These are phyloP conservation scores for Hylyphantes graminicola DNA, from an alignment of 1,140 invertebrate genomes.

Conservation along the genomic window DNA sequence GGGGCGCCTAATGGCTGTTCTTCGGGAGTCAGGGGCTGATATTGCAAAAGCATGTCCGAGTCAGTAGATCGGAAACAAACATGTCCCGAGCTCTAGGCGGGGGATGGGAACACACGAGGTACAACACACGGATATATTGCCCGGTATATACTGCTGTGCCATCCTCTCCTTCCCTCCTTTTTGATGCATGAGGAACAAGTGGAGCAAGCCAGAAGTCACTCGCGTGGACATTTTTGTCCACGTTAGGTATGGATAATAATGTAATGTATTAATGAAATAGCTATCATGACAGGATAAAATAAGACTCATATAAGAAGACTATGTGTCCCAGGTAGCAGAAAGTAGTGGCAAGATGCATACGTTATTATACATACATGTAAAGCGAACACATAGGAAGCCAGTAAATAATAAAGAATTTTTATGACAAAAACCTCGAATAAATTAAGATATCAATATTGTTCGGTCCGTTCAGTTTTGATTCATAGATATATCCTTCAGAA, in stretches of 20 bases:
- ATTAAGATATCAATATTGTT: no score
- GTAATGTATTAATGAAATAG: neutral
- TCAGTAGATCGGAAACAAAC: constrained; percentile 60
- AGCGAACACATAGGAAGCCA: no score
- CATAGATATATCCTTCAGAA: no score
- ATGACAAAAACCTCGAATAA: no score
- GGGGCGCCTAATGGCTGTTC: constrained; percentile 56
- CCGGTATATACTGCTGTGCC: constrained; percentile 28
- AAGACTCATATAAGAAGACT: no score
- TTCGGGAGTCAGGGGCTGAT: constrained; percentile 50
- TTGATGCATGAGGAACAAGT: constrained; percentile 25
- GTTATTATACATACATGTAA: no score
- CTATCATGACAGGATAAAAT: neutral
- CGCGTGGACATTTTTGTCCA: constrained; percentile 41
- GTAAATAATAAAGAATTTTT: no score
- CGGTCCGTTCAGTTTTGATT: no score
- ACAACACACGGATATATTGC: constrained; percentile 56
- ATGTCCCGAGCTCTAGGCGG: constrained; percentile 29
- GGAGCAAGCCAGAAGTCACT: neutral
- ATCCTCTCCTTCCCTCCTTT: constrained; percentile 52
- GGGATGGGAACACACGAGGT: constrained; percentile 21
- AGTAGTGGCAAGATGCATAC: no score
- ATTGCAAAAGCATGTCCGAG: constrained; percentile 60
- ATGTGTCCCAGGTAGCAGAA: no score
- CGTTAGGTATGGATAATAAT: neutral